phyloP scores from a whole-genome alignment of 2,113 vertebrate species.

The Garra rufa region DNA sequence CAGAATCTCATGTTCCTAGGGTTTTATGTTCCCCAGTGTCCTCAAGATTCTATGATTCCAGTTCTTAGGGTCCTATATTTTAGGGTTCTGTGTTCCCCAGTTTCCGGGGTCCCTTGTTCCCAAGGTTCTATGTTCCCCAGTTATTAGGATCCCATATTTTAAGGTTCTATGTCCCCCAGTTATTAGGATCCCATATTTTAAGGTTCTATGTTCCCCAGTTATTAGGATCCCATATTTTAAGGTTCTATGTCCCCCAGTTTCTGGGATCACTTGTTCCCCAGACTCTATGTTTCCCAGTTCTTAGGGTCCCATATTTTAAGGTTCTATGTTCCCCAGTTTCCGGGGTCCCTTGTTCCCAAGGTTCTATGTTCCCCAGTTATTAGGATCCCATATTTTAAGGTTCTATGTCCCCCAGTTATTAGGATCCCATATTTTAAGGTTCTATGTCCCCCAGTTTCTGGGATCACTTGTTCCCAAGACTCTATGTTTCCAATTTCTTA shows the following conservation, averaged over 20 bases:
- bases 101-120: neutral
- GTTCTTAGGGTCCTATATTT: neutral
- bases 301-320: too few relatives aligned
- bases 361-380: neutral
- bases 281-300: too few relatives aligned
- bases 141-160: too few relatives aligned
- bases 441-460: too few relatives aligned
- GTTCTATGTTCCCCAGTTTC: too few relatives aligned
- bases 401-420: neutral
- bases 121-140: neutral
- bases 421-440: neutral
- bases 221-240: too few relatives aligned
- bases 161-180: neutral
- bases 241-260: too few relatives aligned
- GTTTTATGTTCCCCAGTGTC: neutral
- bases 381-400: neutral
- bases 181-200: neutral
- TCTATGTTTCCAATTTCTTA: too few relatives aligned
- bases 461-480: too few relatives aligned
- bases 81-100: neutral
- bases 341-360: neutral
- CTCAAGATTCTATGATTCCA: neutral
- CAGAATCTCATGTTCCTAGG: neutral
- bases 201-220: neutral
- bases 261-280: too few relatives aligned